A percentile compares a stretch with the other conserved stretches of the same genome.
Conservation (phyloP, 92 coral and sea anemone genomes). For the Meandrina meandrites region DNA sequence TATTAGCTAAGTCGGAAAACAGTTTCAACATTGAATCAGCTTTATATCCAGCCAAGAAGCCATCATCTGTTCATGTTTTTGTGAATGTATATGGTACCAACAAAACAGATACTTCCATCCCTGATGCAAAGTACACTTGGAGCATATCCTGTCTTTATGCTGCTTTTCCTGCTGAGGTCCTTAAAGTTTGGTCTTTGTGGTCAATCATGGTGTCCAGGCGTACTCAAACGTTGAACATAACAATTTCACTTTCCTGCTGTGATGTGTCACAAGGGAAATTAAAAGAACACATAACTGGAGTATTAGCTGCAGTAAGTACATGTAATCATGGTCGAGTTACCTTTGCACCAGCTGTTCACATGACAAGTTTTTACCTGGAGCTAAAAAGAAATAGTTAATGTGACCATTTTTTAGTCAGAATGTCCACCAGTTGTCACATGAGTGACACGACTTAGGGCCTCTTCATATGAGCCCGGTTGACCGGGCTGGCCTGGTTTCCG, state of each 20-base stretch:
- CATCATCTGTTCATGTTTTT: constrained; percentile 3
- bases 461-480: too few species aligned
- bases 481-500: too few species aligned
- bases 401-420: too few species aligned
- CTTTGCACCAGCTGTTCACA: too few species aligned
- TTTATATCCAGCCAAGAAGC: constrained; percentile 8
- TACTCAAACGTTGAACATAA: neutral
- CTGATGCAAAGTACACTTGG: constrained; percentile 15
- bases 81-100: neutral
- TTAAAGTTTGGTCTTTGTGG: constrained; percentile 3
- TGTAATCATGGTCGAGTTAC: neutral
- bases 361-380: too few species aligned
- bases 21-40: constrained; percentile 7
- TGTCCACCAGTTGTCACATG: too few species aligned
- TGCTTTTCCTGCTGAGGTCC: neutral
- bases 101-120: neutral
- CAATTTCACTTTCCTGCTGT: neutral
- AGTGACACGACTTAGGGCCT: too few species aligned
- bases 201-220: neutral
- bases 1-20: neutral
- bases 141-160: constrained; percentile 6
- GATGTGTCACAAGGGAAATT: constrained; percentile 10
- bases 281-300: neutral
- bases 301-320: constrained; percentile 14
- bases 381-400: too few species aligned